phyloP scores from a whole-genome alignment of 2,113 vertebrate genomes.

The Siniperca chuatsi region DNA sequence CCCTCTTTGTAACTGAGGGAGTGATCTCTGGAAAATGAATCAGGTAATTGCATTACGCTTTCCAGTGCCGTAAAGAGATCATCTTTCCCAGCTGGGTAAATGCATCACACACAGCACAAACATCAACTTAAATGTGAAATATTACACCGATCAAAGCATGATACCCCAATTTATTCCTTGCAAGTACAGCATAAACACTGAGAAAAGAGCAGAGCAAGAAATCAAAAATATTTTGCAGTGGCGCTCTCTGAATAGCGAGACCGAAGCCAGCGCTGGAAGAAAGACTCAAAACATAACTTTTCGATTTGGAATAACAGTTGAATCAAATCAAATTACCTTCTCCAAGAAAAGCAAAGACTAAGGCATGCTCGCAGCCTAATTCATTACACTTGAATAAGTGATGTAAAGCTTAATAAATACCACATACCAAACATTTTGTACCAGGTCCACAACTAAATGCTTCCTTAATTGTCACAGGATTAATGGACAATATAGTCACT shows the following conservation, averaged over 20 bases:
- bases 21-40: conserved; percentile 79
- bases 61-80: conserved; percentile 69
- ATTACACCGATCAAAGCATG: conserved; percentile 75
- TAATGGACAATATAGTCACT: conserved; percentile 66
- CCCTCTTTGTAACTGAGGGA: conserved; percentile 42
- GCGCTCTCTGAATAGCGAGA: conserved; percentile 10
- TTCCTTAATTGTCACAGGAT: conserved; percentile 68
- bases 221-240: conserved; percentile 53
- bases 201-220: conserved; percentile 49
- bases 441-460: conserved; percentile 52
- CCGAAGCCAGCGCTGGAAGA: conserved; percentile 50
- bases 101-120: conserved; percentile 76
- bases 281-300: conserved; percentile 55
- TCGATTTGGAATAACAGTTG: conserved; percentile 40
- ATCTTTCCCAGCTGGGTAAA: conserved; percentile 82
- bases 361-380: conserved; percentile 41
- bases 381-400: conserved; percentile 49
- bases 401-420: conserved; percentile 56
- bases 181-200: conserved; percentile 67
- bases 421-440: conserved; percentile 55
- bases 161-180: conserved; percentile 66
- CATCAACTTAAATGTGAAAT: conserved; percentile 79
- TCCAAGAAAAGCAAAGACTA: conserved; percentile 47
- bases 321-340: conserved; percentile 56
- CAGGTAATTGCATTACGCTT: conserved; percentile 80